Conservation (phyloP, 2,888 invertebrate species). For the Choristoneura rosaceana region DNA sequence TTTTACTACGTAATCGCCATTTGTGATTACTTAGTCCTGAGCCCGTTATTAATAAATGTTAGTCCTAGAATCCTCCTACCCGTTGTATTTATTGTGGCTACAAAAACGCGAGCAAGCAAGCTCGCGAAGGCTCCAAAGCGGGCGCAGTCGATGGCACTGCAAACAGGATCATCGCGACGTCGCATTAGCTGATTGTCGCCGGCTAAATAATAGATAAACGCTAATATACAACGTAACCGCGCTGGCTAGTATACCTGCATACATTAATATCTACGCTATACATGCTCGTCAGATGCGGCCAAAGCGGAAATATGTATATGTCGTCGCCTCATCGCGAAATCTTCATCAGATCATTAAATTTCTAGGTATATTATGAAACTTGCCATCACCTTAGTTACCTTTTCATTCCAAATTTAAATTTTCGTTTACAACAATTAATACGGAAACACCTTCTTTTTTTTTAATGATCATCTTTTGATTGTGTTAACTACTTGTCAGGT, state of each 20-base stretch:
- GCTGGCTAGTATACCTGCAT: slow-evolving; percentile 16
- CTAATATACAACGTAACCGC: not conserved
- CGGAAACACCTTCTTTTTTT: too few species aligned
- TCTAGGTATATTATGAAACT: too few species aligned
- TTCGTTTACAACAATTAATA: too few species aligned
- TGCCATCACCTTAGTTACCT: too few species aligned
- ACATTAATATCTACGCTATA: slow-evolving; percentile 15
- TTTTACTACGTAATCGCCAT: too few species aligned
- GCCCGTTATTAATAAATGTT: not conserved
- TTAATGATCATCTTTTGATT: too few species aligned
- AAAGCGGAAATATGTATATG: not conserved
- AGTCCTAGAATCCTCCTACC: not conserved
- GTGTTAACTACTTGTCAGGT: not conserved
- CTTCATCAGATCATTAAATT: too few species aligned
- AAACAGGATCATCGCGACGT: slow-evolving; percentile 65
- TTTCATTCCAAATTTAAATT: too few species aligned
- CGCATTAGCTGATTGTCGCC: slow-evolving; percentile 70
- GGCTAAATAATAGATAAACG: slow-evolving; percentile 33
- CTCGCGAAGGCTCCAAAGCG: slow-evolving; percentile 44
- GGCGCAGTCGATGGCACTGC: slow-evolving; percentile 59
- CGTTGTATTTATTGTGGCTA: slow-evolving; percentile 31
- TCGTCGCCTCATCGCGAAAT: too few species aligned
- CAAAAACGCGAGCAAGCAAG: slow-evolving; percentile 14
- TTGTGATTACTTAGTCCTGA: not conserved
- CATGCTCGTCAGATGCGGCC: not conserved